These are phyloP conservation scores for Siderastrea radians DNA, from an alignment of 92 coral and sea anemone genomes.

Conservation along the genomic window DNA sequence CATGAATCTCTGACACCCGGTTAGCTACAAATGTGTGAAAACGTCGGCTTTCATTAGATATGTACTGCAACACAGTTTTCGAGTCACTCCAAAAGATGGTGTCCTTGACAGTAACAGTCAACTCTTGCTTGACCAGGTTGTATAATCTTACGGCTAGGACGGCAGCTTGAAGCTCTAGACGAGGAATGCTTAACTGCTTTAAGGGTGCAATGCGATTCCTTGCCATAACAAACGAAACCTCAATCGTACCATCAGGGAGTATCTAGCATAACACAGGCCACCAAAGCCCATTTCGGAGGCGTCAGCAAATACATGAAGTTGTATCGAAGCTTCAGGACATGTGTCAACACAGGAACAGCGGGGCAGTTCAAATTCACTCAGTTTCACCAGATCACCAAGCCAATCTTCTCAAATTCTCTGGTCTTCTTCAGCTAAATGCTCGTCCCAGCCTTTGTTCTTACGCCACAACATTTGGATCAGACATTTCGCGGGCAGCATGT, in stretches of 20 bases:
- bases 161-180: conserved; percentile 81
- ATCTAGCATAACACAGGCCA: conserved; percentile 73
- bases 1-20: conserved; percentile 77
- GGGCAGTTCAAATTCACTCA: too few species aligned
- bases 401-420: too few species aligned
- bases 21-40: conserved; percentile 81
- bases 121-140: conserved; percentile 62
- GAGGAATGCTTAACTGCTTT: conserved; percentile 75
- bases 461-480: conserved; percentile 63
- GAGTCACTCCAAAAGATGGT: conserved; percentile 78
- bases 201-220: conserved; percentile 78
- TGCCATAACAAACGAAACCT: conserved; percentile 70
- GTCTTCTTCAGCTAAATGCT: conserved; percentile 53
- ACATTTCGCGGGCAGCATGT: conserved; percentile 55
- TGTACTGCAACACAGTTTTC: conserved; percentile 69
- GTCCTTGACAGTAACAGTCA: conserved; percentile 20
- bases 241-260: conserved; percentile 58
- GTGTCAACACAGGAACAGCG: too few species aligned
- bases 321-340: too few species aligned
- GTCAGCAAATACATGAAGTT: conserved; percentile 80
- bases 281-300: conserved; percentile 75
- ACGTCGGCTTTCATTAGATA: conserved; percentile 67
- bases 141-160: conserved; percentile 60
- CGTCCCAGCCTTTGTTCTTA: conserved; percentile 65
- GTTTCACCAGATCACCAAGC: too few species aligned